Percentiles rank a stretch among this genome's conserved stretches.
These are phyloP conservation scores for Tapera naevia DNA, from an alignment of 2,797 vertebrate genomes.

Conservation along the genomic window DNA sequence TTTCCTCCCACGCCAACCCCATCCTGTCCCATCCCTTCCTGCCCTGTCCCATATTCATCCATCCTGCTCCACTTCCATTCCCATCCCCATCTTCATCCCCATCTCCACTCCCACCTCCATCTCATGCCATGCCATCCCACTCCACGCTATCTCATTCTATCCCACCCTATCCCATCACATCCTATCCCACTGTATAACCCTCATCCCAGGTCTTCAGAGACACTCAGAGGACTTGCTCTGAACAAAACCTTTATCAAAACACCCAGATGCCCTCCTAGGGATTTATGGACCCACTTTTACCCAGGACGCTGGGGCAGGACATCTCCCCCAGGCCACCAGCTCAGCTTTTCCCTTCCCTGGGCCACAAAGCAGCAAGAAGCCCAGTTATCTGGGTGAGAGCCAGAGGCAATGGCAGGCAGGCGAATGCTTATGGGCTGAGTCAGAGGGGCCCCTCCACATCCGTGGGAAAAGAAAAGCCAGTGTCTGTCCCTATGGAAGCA, in stretches of 20 bases:
- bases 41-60: neutral
- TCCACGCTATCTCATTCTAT: neutral
- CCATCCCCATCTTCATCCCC: neutral
- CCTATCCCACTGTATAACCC: too few species aligned
- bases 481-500: accelerated
- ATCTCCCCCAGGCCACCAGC: neutral
- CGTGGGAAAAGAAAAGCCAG: accelerated
- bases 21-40: neutral
- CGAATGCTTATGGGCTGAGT: neutral
- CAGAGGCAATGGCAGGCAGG: neutral
- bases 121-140: too few species aligned
- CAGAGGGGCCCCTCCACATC: neutral
- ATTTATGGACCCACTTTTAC: neutral
- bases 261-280: neutral
- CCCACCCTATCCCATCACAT: neutral
- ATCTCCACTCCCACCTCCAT: too few species aligned
- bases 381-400: neutral
- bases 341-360: neutral
- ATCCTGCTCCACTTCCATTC: neutral
- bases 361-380: neutral
- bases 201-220: neutral
- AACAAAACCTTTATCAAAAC: neutral
- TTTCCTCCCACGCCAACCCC: neutral
- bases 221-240: neutral
- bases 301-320: neutral